Base-by-base conservation (phyloP, 2,113 vertebrate species). In the Percina caprodes region DNA sequence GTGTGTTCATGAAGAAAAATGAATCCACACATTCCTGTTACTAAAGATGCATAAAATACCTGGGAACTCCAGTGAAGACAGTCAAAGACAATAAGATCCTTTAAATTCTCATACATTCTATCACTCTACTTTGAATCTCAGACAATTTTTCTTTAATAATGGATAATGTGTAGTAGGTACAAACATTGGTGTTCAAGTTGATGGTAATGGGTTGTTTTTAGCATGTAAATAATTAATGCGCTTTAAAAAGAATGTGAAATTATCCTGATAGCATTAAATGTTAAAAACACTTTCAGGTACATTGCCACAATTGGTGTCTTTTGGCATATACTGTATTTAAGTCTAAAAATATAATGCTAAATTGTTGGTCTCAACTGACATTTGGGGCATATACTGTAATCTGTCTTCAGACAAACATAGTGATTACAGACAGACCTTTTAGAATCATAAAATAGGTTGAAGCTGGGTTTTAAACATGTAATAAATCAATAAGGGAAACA, bases 281-380 rank as follows among this genome's bases (percentile, higher is more conserved):
- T 54, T 66, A 42, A 75, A 63, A 63, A 66, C 4, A 23, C 18
- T 26, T 51, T 19, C 15, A 12, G 8, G 42, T 13, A 60, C 5
- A 60, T 58, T 26, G 66, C 56, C 54, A 67, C 7, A 55, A 33
- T 65, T 51, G 42, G 45, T 33, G n/a, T 24, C 19, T 56, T 66
- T 30, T 73, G 74, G 16, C n/a, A 55, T 75, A 18, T 65, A 75
- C 19, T 62, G 3, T 46, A 45, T 59, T 75, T 77, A 65, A 72
- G 48, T 66, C 70, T 84, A 72, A 68, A 75, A 82, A 78, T 70
- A n/a, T 19, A 48, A n/a, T 23, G 74, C 58, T 67, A 39, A 79
- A 62, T 82, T 79, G 79, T 49, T 13, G 45, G 51, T 77, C 55
- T 30, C 24, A 35, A 26, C 19, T 33, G 26, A 79, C 24, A 63